A percentile compares a stretch with the other conserved stretches of the same genome.
These are phyloP conservation scores for Mugil cephalus DNA, from an alignment of 2,113 vertebrate species.

Conservation along the genomic window DNA sequence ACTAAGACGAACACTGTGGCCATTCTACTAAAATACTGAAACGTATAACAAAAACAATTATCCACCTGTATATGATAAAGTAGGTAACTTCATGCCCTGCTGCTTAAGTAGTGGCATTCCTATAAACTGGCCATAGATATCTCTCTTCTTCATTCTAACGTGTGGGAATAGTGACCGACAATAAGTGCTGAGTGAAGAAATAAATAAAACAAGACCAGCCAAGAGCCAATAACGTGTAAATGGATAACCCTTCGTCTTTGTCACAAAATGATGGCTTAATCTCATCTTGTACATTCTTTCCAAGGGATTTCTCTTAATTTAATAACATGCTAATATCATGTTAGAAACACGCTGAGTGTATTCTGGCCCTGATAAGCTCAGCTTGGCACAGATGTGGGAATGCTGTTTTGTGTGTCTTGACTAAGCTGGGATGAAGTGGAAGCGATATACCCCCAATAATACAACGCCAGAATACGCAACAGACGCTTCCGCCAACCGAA, in stretches of 20 bases:
- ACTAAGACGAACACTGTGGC: slow-evolving; percentile 59
- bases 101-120: slow-evolving; percentile 78
- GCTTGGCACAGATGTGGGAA: slow-evolving; percentile 24
- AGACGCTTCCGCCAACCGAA: slow-evolving; percentile 20
- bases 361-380: background rate
- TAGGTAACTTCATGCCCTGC: slow-evolving; percentile 83
- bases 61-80: slow-evolving; percentile 81
- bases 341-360: background rate
- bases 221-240: background rate
- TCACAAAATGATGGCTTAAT: background rate
- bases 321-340: slow-evolving; percentile 5
- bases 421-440: slow-evolving; percentile 17
- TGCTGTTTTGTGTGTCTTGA: slow-evolving; percentile 12
- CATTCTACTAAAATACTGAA: slow-evolving; percentile 66
- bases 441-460: background rate
- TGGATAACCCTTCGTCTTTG: background rate
- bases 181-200: slow-evolving; percentile 3
- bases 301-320: background rate
- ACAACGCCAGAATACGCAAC: slow-evolving; percentile 18
- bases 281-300: background rate
- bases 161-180: slow-evolving; percentile 35
- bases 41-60: slow-evolving; percentile 80
- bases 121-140: slow-evolving; percentile 74
- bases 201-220: slow-evolving; percentile 12
- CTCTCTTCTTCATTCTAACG: slow-evolving; percentile 66